Percentiles rank a stretch among this genome's conserved stretches.
phyloP scores from a whole-genome alignment of 2,888 invertebrate species.

The Caenorhabditis angaria region DNA sequence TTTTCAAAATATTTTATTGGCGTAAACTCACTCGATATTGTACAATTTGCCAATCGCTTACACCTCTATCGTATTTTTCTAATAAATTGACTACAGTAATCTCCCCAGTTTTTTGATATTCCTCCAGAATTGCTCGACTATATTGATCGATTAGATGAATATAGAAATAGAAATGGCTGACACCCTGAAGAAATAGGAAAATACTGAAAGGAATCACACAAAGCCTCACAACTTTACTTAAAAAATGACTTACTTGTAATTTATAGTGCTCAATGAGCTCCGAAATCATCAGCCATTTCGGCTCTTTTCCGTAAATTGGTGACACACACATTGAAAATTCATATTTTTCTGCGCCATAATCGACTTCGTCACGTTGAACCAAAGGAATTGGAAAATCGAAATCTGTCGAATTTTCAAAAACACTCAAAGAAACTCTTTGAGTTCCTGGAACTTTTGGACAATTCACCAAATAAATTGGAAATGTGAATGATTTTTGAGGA shows the following conservation, averaged over 20 bases:
- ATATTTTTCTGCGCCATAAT: constrained; percentile 21
- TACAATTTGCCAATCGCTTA: constrained; percentile 38
- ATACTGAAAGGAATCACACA: no score
- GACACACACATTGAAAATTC: constrained; percentile 37
- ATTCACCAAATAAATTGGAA: constrained; percentile 28
- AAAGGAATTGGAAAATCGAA: constrained; percentile 38
- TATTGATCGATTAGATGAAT: constrained; percentile 34
- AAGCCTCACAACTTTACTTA: no score
- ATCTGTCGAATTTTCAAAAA: constrained; percentile 9
- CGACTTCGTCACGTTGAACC: neutral
- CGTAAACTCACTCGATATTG: constrained; percentile 16
- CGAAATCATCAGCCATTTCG: constrained; percentile 30
- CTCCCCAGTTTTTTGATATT: constrained; percentile 38
- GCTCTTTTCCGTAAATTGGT: constrained; percentile 38
- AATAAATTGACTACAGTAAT: constrained; percentile 22
- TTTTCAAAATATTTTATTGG: neutral
- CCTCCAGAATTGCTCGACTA: constrained; percentile 28
- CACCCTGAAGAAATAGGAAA: constrained; percentile 18
- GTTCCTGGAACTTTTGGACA: constrained; percentile 25
- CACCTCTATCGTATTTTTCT: constrained; percentile 27
- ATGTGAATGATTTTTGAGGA: constrained; percentile 27
- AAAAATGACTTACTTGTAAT: constrained; percentile 18
- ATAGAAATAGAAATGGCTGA: constrained; percentile 38
- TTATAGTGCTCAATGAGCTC: constrained; percentile 39
- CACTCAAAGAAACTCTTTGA: constrained; percentile 22